Evolutionary conservation across 2,797 vertebrate species (phyloP), one percentile per base, ranked within the genome.

Genomic region (Sciurus carolinensis): DNA sequence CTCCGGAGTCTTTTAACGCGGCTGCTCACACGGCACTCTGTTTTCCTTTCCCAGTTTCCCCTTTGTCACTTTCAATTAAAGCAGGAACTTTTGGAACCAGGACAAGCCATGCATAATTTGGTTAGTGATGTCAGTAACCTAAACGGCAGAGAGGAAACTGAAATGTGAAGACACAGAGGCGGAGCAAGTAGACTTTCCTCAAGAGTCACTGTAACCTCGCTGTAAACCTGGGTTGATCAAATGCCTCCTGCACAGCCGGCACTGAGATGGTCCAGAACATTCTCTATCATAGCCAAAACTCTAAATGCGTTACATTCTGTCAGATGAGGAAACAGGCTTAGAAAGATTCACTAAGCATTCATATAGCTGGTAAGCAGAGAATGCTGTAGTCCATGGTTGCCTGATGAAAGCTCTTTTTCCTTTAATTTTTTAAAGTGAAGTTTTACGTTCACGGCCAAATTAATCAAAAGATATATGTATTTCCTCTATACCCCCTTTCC

Each of bases 21-120:
- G 71, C 84, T 24, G 42, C 71, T 80, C 97, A 24, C 97, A 89
- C 80, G 97, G 95, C 66, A 11, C 94, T 97, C 95, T 95, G 76
- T 91, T 96, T 96, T 92, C 94, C 84, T 50, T 76, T 89, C 82
- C 97, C 91, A 47, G 90, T 96, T 94, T 97, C 88, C 97, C 33
- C 95, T 92, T 97, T 98, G 97, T 98, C 96, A 92, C 92, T 96
- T 97, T 91, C 93, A 81, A 83, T 98, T 97, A 98, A 96, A 7
- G 96, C 97, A 82, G 73, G 94, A 91, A 90, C 88, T 96, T 97
- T 64, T 96, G 84, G 90, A 96, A 95, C 91, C 71, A 92, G 97
- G 97, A 87, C 97, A 97, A 90, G 85, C 96, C 92, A 3, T 89
- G 95, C 62, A 89, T 95, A 72, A 86, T 33, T 71, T 88, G 62